Evolutionary conservation across 2,113 vertebrate species (phyloP).

Genomic region (Gobio gobio): DNA sequence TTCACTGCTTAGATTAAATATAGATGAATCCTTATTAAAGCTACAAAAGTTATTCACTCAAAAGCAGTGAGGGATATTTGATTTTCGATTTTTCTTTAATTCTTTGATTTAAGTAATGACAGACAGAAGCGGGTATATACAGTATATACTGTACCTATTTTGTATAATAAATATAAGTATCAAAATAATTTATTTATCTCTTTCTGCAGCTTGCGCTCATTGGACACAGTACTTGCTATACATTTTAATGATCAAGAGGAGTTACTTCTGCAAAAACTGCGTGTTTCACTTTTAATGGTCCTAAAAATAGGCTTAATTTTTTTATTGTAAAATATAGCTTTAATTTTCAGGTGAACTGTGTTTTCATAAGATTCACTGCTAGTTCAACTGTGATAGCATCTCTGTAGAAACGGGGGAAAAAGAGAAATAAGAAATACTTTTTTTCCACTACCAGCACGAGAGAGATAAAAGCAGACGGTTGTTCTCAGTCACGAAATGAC

Average conservation of each 20-base stretch:
- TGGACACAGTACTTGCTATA: not conserved
- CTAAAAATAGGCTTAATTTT: not conserved
- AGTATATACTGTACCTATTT: too few species aligned
- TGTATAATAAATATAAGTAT: too few species aligned
- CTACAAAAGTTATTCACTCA: too few species aligned
- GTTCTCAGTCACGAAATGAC: constrained; percentile 17
- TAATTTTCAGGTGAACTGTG: not conserved
- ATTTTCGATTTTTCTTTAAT: too few species aligned
- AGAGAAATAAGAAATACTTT: not conserved
- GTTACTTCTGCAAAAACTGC: not conserved
- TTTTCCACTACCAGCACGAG: not conserved
- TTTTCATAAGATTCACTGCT: not conserved
- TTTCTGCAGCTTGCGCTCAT: too few species aligned
- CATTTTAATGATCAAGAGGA: not conserved
- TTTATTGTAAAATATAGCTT: not conserved
- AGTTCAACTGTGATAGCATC: not conserved
- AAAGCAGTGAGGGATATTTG: too few species aligned
- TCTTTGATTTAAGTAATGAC: too few species aligned
- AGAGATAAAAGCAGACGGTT: constrained; percentile 22
- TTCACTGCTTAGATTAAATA: too few species aligned
- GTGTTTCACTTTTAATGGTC: not conserved
- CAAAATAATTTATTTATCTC: too few species aligned
- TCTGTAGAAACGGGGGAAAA: not conserved
- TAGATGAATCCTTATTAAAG: too few species aligned
- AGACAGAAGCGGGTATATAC: too few species aligned